These are phyloP conservation scores for Lamproptera curius DNA, from an alignment of 2,888 invertebrate species.

Conservation along the genomic window DNA sequence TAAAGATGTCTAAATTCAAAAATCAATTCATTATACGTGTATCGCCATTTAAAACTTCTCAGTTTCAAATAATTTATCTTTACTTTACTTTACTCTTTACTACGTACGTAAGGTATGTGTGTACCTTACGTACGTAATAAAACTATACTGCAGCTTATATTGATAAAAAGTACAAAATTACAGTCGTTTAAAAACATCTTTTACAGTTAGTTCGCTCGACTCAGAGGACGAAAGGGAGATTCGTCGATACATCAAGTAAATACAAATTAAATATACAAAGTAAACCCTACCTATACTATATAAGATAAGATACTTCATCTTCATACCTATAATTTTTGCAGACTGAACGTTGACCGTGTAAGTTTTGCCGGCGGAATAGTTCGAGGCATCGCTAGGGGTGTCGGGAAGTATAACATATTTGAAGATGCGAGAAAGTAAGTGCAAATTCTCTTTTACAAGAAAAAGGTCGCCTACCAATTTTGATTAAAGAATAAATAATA, in stretches of 20 bases:
- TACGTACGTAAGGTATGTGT: too few species aligned
- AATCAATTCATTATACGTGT: too few species aligned
- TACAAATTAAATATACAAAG: conserved; percentile 5
- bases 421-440: conserved; percentile 39
- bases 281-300: not conserved
- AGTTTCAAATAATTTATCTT: too few species aligned
- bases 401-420: conserved; percentile 37
- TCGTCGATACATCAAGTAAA: conserved; percentile 47
- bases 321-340: conserved; percentile 27
- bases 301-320: not conserved
- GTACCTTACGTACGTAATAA: too few species aligned
- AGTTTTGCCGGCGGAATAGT: conserved; percentile 57
- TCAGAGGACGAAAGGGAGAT: conserved; percentile 52
- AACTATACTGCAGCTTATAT: too few species aligned
- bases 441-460: not conserved
- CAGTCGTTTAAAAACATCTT: too few species aligned
- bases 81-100: too few species aligned
- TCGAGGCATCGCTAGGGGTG: conserved; percentile 41
- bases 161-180: too few species aligned
- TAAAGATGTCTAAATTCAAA: too few species aligned
- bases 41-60: too few species aligned
- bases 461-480: not conserved
- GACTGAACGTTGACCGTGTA: conserved; percentile 44
- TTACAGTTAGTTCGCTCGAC: conserved; percentile 45
- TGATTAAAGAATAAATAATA: not conserved